phyloP scores from a whole-genome alignment of 2,797 vertebrate species.

The Apodemus agrarius region DNA sequence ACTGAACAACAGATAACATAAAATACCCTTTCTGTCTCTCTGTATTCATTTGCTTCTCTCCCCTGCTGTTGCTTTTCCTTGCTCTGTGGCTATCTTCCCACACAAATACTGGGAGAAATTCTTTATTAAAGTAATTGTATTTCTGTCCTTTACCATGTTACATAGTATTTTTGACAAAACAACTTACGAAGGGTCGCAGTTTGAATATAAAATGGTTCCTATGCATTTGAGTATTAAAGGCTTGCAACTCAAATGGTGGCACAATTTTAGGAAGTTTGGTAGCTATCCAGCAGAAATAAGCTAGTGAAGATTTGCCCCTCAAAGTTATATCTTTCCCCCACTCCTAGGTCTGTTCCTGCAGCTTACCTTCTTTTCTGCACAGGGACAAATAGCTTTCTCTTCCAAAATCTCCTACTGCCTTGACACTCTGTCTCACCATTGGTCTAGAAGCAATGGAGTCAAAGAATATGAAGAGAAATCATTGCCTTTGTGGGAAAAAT shows the following conservation, averaged over 20 bases:
- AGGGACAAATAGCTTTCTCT: not conserved
- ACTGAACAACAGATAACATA: conserved; percentile 40
- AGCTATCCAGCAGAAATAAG: too few species aligned
- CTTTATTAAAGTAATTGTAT: not conserved
- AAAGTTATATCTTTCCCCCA: not conserved
- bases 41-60: conserved; percentile 49
- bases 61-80: conserved; percentile 44
- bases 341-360: not conserved
- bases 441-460: not conserved
- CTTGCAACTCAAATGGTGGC: not conserved
- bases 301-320: too few species aligned
- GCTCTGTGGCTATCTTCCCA: conserved; percentile 42
- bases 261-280: not conserved
- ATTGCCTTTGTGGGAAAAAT: not conserved
- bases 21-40: not conserved
- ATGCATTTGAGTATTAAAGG: not conserved
- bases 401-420: not conserved
- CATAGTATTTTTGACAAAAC: not conserved
- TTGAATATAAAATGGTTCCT: not conserved
- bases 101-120: conserved; percentile 40
- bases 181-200: not conserved
- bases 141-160: not conserved
- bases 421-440: too few species aligned
- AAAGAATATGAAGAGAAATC: not conserved
- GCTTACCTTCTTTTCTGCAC: not conserved